Percentiles rank a stretch among this genome's conserved stretches.
Conservation (phyloP, 2,888 invertebrate species). For the Pimpla rufipes region DNA sequence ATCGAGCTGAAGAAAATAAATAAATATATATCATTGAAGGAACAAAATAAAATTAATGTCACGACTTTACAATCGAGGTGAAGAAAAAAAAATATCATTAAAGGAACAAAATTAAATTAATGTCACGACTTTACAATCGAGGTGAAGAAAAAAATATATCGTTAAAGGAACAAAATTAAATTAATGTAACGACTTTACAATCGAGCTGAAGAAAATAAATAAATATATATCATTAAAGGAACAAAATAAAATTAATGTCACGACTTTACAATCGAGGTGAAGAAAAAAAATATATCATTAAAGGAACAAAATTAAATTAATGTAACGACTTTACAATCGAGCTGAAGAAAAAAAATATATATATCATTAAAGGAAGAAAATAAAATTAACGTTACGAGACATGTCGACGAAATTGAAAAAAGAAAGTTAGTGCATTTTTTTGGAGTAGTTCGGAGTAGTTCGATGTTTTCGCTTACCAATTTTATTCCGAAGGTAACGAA, state of each 20-base stretch:
- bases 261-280: no score
- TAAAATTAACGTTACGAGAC: background rate
- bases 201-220: no score
- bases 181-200: no score
- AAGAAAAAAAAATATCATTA: no score
- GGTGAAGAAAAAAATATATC: background rate
- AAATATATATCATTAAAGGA: no score
- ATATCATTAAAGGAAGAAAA: background rate
- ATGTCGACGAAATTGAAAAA: background rate
- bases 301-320: constrained; percentile 27
- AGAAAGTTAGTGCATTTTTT: background rate
- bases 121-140: background rate
- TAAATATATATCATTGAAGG: background rate
- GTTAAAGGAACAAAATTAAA: background rate
- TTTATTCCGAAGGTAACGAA: constrained; percentile 35
- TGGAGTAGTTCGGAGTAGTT: background rate
- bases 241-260: no score
- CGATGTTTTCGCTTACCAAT: background rate
- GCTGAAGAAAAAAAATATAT: background rate
- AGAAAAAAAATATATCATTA: constrained; percentile 39
- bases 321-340: constrained; percentile 12
- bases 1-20: background rate
- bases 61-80: no score
- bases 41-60: background rate
- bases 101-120: no score